phyloP scores from a whole-genome alignment of 2,797 vertebrate genomes.

The Urosaurus nigricauda region DNA sequence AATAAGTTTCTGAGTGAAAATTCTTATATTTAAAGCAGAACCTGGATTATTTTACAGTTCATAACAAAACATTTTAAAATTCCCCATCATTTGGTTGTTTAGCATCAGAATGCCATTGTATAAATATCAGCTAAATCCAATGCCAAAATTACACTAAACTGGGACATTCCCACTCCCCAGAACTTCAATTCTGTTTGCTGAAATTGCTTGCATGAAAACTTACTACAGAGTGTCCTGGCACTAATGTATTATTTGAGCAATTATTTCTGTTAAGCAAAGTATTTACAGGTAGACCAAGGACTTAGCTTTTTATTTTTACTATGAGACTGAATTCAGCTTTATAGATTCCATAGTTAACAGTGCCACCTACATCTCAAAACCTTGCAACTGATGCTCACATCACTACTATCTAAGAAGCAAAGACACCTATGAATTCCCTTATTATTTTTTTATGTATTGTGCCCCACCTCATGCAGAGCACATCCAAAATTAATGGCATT shows the following conservation, averaged over 20 bases:
- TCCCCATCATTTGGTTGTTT: neutral
- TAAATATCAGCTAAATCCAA: neutral
- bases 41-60: constrained; percentile 37
- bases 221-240: neutral
- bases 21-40: constrained; percentile 25
- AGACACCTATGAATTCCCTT: constrained; percentile 31
- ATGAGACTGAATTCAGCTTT: constrained; percentile 27
- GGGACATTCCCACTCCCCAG: no score
- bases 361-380: constrained; percentile 42
- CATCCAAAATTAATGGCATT: constrained; percentile 61
- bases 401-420: constrained; percentile 62
- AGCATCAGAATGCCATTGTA: neutral
- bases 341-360: constrained; percentile 42
- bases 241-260: neutral
- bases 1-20: neutral
- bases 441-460: constrained; percentile 58
- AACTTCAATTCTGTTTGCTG: no score
- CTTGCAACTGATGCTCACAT: constrained; percentile 34
- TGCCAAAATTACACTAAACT: neutral
- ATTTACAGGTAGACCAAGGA: constrained; percentile 33
- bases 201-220: neutral
- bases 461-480: constrained; percentile 48
- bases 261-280: neutral
- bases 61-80: constrained; percentile 29
- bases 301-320: constrained; percentile 30